These are phyloP conservation scores for Manacus vitellinus DNA, from an alignment of 2,113 vertebrate species.

Conservation along the genomic window DNA sequence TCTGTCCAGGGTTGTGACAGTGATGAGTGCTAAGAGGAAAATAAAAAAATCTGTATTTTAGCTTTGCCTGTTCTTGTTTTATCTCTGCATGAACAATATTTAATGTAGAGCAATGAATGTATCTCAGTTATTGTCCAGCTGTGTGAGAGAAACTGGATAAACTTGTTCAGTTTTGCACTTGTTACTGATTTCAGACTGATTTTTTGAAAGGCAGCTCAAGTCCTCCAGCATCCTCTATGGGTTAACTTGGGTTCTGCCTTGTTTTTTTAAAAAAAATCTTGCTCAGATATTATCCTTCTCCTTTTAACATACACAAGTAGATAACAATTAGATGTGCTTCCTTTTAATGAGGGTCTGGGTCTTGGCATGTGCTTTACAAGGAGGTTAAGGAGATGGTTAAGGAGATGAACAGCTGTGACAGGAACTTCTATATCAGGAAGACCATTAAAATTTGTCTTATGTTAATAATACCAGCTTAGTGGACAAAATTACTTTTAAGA, in stretches of 20 bases:
- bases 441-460: not conserved
- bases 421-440: not conserved
- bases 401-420: not conserved
- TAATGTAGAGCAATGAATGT: not conserved
- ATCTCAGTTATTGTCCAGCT: not conserved
- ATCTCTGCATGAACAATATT: not conserved
- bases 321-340: not conserved
- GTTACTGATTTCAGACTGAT: not conserved
- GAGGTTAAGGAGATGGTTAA: not conserved
- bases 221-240: conserved; percentile 17
- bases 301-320: not conserved
- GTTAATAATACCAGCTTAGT: not conserved
- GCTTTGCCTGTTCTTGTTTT: not conserved
- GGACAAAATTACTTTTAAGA: not conserved
- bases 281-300: not conserved
- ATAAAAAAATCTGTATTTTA: not conserved
- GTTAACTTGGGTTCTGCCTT: not conserved
- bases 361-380: not conserved
- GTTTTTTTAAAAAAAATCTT: not conserved
- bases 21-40: not conserved
- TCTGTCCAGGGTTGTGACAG: not conserved
- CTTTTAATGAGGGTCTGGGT: not conserved
- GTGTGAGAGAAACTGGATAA: not conserved
- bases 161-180: not conserved
- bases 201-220: not conserved